phyloP scores from a whole-genome alignment of 2,888 invertebrate species.

The Stictocephala bisonia region DNA sequence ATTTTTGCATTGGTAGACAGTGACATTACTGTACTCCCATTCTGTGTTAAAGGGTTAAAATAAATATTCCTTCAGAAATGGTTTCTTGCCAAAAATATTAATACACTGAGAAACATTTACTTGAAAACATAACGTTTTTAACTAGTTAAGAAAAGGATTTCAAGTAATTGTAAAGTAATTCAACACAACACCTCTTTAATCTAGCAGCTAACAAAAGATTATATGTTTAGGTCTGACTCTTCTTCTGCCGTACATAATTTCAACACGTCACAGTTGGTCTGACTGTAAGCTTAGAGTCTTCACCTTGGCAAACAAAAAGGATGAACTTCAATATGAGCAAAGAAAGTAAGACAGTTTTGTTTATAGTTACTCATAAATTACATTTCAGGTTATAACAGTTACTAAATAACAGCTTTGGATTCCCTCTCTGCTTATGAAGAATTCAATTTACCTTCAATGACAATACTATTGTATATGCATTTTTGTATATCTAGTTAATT shows the following conservation, averaged over 20 bases:
- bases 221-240: constrained; percentile 76
- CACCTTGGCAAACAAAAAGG: constrained; percentile 88
- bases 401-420: too few species aligned
- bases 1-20: too few species aligned
- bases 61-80: too few species aligned
- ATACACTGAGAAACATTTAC: background rate
- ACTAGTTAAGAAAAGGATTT: background rate
- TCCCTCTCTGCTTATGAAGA: too few species aligned
- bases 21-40: too few species aligned
- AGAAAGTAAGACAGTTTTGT: constrained; percentile 72
- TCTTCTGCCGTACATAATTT: constrained; percentile 87
- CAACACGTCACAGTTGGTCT: constrained; percentile 85
- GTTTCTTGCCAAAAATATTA: background rate
- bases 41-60: too few species aligned
- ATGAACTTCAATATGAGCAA: constrained; percentile 91
- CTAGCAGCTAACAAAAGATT: background rate
- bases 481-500: too few species aligned
- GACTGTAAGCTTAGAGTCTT: constrained; percentile 85
- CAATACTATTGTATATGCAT: too few species aligned
- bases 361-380: background rate
- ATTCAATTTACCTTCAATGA: too few species aligned
- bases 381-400: too few species aligned
- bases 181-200: background rate
- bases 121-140: background rate
- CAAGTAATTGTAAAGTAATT: background rate